Evolutionary conservation across 2,888 invertebrate genomes (phyloP).

Genomic region (Machimus atricapillus): DNA sequence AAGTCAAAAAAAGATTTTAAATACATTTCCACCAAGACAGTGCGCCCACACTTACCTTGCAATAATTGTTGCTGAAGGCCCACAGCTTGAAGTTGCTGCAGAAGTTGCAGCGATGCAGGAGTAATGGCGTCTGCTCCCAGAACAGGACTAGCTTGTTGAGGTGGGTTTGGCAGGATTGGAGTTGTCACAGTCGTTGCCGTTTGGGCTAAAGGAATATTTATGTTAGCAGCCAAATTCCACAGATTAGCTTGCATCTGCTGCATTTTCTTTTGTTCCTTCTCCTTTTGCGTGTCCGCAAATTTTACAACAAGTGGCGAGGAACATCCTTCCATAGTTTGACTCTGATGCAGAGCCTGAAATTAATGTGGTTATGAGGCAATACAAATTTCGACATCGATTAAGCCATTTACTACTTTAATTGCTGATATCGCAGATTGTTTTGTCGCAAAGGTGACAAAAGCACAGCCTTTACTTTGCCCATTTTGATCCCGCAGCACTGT

Average conservation of each 20-base stretch:
- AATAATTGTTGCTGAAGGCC: conserved; percentile 70
- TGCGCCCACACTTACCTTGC: conserved; percentile 61
- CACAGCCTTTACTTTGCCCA: conserved; percentile 97
- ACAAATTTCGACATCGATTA: background rate
- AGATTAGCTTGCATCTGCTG: conserved; percentile 93
- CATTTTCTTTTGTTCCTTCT: conserved; percentile 95
- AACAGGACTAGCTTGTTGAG: conserved; percentile 61
- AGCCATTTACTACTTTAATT: conserved; percentile 75
- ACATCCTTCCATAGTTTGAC: conserved; percentile 99
- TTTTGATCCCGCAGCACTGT: conserved; percentile 94
- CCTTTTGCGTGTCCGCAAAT: conserved; percentile 99
- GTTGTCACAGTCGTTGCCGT: conserved; percentile 64
- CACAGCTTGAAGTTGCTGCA: conserved; percentile 73
- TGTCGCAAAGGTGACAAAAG: conserved; percentile 97
- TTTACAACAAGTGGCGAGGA: conserved; percentile 98
- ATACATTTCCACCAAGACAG: background rate
- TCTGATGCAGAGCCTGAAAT: conserved; percentile 86
- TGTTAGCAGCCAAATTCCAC: conserved; percentile 79
- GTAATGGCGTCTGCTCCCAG: conserved; percentile 64
- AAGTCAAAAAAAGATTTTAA: background rate
- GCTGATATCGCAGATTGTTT: conserved; percentile 98
- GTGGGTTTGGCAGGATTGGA: conserved; percentile 62
- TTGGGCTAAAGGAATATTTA: conserved; percentile 64
- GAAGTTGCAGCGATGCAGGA: conserved; percentile 70
- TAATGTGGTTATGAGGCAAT: background rate